These are phyloP conservation scores for Peromyscus californicus DNA, from an alignment of 2,113 vertebrate species.

Conservation along the genomic window DNA sequence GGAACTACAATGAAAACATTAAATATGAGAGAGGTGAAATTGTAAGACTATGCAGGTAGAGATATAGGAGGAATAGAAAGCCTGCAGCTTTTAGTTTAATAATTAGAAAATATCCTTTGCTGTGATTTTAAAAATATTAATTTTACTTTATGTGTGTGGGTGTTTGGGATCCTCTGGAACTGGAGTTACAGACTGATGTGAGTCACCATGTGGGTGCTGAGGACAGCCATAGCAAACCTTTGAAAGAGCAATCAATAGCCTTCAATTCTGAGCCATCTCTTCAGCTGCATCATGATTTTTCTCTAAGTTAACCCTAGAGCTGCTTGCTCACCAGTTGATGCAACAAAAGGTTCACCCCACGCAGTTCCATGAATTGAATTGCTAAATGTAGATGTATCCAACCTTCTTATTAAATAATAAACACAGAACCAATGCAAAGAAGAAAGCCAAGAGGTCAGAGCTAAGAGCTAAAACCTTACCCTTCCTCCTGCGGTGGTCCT, in stretches of 20 bases:
- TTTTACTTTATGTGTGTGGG: neutral
- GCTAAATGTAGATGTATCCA: no score
- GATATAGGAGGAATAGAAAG: neutral
- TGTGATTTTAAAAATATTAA: neutral
- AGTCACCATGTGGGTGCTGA: neutral
- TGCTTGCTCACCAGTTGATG: neutral
- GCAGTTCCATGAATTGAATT: conserved; percentile 10
- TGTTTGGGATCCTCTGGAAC: neutral
- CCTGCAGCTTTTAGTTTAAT: conserved; percentile 13
- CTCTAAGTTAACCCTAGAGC: neutral
- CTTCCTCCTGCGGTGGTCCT: no score
- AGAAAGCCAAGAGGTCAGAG: no score
- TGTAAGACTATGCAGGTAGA: conserved; percentile 23
- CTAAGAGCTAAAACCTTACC: no score
- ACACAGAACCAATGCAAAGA: no score
- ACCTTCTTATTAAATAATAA: no score
- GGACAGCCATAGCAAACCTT: neutral
- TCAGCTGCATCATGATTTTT: neutral
- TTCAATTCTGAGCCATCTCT: neutral
- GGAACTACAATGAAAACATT: conserved; percentile 44
- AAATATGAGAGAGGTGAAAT: conserved; percentile 27
- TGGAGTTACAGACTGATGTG: neutral
- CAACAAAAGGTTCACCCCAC: neutral
- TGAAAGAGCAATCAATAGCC: neutral
- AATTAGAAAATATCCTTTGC: conserved; percentile 31